phyloP scores from a whole-genome alignment of 30 jellyfish, hydroid and myxozoan species.

The Aurelia sp. region DNA sequence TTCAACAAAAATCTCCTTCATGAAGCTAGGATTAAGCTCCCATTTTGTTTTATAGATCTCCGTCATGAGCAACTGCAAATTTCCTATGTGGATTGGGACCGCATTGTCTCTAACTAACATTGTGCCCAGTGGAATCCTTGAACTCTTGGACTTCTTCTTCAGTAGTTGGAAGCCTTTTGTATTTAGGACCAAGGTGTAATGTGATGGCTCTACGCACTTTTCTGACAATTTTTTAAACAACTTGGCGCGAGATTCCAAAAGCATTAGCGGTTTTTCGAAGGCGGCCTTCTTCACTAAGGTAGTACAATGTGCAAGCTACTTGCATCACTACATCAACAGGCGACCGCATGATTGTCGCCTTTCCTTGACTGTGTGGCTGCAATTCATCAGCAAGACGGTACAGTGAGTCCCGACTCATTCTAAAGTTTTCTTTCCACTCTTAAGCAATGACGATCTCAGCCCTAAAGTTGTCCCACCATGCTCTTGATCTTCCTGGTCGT shows the following conservation, averaged over 20 bases:
- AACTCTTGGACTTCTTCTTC: background rate
- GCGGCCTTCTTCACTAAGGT: conserved; percentile 68
- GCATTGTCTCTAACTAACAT: too few species aligned
- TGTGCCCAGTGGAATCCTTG: conserved; percentile 10
- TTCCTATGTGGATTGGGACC: too few species aligned
- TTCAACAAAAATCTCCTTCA: too few species aligned
- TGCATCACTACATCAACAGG: conserved; percentile 46
- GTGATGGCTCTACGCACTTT: conserved; percentile 18
- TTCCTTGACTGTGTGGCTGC: conserved; percentile 21
- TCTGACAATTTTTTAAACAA: conserved; percentile 58
- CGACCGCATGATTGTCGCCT: conserved; percentile 39
- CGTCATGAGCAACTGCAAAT: too few species aligned
- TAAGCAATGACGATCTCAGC: conserved; percentile 25
- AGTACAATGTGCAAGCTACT: conserved; percentile 45
- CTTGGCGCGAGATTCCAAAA: conserved; percentile 53
- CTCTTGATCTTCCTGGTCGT: conserved; percentile 36
- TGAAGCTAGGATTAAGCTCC: too few species aligned
- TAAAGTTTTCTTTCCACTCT: conserved; percentile 55
- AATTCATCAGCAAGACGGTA: conserved; percentile 20
- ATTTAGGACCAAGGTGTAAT: conserved; percentile 20
- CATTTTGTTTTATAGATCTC: too few species aligned
- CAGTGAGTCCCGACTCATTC: conserved; percentile 39
- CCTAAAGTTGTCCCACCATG: conserved; percentile 49
- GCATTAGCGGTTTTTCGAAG: conserved; percentile 62
- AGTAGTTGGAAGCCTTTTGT: conserved; percentile 19